Conservation (phyloP, 1,140 invertebrate genomes). For the Zeugodacus cucurbitae region DNA sequence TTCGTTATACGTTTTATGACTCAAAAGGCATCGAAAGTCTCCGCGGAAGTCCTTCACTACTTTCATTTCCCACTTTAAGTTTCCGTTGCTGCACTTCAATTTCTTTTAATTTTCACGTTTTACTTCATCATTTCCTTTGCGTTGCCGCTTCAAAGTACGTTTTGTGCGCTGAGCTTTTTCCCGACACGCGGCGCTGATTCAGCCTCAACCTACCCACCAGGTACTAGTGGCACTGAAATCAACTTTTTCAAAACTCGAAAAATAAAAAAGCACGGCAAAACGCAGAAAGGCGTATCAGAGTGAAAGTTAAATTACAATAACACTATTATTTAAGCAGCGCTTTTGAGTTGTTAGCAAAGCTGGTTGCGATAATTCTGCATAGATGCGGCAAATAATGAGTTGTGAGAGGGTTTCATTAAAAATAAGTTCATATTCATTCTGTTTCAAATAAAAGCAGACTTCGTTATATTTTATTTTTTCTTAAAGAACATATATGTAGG, state of each 20-base stretch:
- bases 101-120: not conserved
- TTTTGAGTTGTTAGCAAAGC: not conserved
- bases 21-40: not conserved
- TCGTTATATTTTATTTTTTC: too few species aligned
- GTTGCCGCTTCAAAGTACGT: not conserved
- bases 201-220: not conserved
- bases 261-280: not conserved
- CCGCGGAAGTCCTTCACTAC: conserved; percentile 15
- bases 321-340: not conserved
- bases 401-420: not conserved
- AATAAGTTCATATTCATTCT: too few species aligned
- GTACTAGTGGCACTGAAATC: not conserved
- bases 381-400: not conserved
- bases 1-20: not conserved
- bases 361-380: not conserved
- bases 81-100: not conserved
- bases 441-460: too few species aligned
- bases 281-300: not conserved
- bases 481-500: too few species aligned
- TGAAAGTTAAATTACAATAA: not conserved
- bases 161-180: not conserved
- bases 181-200: not conserved
- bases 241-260: not conserved
- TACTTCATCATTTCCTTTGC: not conserved
- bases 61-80: conserved; percentile 11